Base-by-base conservation (phyloP, 2,113 vertebrate genomes). In the Colaptes auratus region DNA sequence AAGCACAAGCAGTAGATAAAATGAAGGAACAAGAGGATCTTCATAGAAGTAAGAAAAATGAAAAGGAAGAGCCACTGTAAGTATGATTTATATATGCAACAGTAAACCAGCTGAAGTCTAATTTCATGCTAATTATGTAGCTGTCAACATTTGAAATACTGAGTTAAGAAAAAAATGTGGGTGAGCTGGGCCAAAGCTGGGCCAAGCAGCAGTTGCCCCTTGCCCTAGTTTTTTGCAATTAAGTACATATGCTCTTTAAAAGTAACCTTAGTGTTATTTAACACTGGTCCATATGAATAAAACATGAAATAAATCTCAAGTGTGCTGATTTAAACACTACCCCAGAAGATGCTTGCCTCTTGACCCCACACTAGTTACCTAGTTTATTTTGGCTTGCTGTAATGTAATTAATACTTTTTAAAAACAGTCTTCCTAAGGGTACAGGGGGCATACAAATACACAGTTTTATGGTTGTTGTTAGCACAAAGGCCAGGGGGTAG, bases 1-100 rank as follows among this genome's bases (percentile, higher is more conserved):
- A 98, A 83, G 99, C 99, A 21, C 98, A 98, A 90, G 99, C 99
- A 15, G 99, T 98, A 9, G 98, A 99, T 94, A 98, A 98, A 90
- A 97, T 97, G 88, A 97, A 98, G 72, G 98, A 97, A 24, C 96
- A 96, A 64, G 97, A 99, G 50, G 97, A 98, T 78, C 36, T 81
- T 25, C 88, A 74, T 25, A 44, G 71, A 81, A 97, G 69, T 90
- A 98, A 90, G 86, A 96, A 59, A 10, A 15, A 56, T 2, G 92
- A 97, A 7, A 67, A 97, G 13, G 98, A 98, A 35, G 98, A 98
- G 30, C 97, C 98, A 3, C 89, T 98, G 99, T 99, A 88, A 96
- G 98, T 97, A 85, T 66, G 24, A 83, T 82, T 79, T 82, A 39
- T 64, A 28, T 78, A 33, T 19, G 15, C 44, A 83, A 11, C 11